Base-by-base conservation (phyloP, 2,888 invertebrate species). In the Watsonalla binaria region DNA sequence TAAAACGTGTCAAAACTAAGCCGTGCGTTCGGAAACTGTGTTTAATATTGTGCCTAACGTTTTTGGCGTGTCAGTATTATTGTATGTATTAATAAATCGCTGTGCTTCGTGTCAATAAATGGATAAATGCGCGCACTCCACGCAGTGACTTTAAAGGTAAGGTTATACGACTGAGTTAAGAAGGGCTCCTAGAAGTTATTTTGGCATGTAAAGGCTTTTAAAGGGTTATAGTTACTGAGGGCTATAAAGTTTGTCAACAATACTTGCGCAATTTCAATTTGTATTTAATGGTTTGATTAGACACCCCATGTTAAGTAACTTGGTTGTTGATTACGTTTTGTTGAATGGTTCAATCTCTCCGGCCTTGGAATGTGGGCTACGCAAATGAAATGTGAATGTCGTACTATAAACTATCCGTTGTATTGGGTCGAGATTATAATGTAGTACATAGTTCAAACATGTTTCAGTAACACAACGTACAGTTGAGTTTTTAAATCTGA, bases 21-120 rank as follows among this genome's bases (percentile, higher is more conserved):
- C 76, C 78, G 81, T 77, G 77, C 80, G 79, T 78, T 74, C 73
- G 77, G 79, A 83, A 79, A 78, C 79, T 82, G 86, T 86, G 86
- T 74, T 72, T 56, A 59, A 65, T 61, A 72, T 78, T 79, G 88
- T 86, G 87, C 71, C 76, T 65, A 76, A 81, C 77, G 76, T 70
- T 77, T 76, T 71, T 78, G 54, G 57, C 68, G 71, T 74, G 82
- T 71, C 66, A 61, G 62, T 56, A 60, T 66, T 62, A 69, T 56
- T 60, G 65, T 71, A 69, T 70, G 75, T 75, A 70, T 72, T 57
- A 62, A 76, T 69, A 59, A 68, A 78, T 70, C 64, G 65, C 57
- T 63, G 69, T 67, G 70, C 68, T 62, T 61, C 52, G 66, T 63
- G 64, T 63, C 65, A 66, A 70, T 79, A 78, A 66, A 74, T 73